Evolutionary conservation across 2,888 invertebrate species (phyloP), one percentile per base, ranked within the genome.

Genomic region (Patella pellucida): DNA sequence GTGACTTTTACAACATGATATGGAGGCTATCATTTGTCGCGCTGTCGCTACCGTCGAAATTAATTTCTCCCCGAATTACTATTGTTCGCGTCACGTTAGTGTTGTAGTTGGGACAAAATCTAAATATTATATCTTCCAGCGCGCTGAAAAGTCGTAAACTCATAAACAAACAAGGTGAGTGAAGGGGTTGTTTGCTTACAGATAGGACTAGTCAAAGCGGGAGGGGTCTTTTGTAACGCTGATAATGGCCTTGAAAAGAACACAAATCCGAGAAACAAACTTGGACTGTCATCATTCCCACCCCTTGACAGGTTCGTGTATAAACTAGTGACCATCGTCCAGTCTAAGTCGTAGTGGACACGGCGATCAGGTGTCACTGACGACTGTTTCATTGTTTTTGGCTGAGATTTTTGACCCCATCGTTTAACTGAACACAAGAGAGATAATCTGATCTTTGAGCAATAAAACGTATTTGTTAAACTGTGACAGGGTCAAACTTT

Each of bases 211-310:
- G 62, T 62, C 62, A 62, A 23, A 62, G 62, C 62, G 62, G 62
- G 62, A 62, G 62, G 62, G 62, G 62, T 62, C 62, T 62, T 62
- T 62, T 62, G 62, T 62, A 62, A 14, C 23, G 23, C 23, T 23
- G 62, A 62, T 62, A 62, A 62, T 62, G 62, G 62, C 62, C 62
- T 62, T 62, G 62, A 62, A 62, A 62, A 62, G 62, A 62, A 23
- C 62, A 62, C 62, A 62, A 62, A 62, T 62, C 62, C 62, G 62
- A 23, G 14, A 23, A 62, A 62, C 62, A 62, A 62, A 62, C 62
- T 62, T 23, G 2, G 9, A 23, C 62, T 62, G 62, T 62, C 62
- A 62, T 62, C 62, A 23, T 62, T 62, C 62, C 62, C 62, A 62
- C 62, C 62, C 62, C 62, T 62, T 62, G 62, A 23, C 62, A 62